phyloP scores from a whole-genome alignment of 2,797 vertebrate species.

The Onychomys leucogaster region DNA sequence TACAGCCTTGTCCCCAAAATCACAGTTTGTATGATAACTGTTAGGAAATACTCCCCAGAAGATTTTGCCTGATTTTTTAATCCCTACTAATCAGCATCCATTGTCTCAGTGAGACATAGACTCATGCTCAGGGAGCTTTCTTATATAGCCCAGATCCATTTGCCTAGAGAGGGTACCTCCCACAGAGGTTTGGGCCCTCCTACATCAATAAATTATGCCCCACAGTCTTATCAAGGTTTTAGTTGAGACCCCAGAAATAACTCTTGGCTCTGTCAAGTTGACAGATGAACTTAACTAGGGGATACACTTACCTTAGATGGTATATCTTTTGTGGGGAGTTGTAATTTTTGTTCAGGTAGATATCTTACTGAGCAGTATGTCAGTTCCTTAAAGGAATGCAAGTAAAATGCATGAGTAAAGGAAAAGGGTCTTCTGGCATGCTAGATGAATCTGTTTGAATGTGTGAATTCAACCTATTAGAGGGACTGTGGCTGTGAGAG shows the following conservation, averaged over 20 bases:
- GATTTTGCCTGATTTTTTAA: not conserved
- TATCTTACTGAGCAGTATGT: not conserved
- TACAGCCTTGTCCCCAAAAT: not conserved
- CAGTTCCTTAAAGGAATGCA: not conserved
- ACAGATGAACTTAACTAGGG: not conserved
- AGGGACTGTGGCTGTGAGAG: not conserved
- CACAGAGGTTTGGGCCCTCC: not conserved
- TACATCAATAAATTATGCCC: not conserved
- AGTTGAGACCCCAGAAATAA: not conserved
- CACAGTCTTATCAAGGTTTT: not conserved
- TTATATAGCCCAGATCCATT: not conserved
- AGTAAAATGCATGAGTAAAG: not conserved
- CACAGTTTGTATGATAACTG: not conserved
- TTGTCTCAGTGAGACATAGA: not conserved
- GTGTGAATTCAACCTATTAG: not conserved
- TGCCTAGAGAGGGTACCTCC: not conserved
- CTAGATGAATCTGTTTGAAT: not conserved
- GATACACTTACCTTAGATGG: not conserved
- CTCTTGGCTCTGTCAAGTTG: not conserved
- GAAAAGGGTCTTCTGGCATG: not conserved
- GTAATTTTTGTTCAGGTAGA: not conserved
- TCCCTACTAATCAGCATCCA: not conserved
- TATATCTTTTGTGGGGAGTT: not conserved
- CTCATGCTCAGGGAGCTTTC: not conserved
- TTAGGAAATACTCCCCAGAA: not conserved